Percentiles rank a stretch among this genome's conserved stretches.
These are phyloP conservation scores for Xenops minutus DNA, from an alignment of 2,797 vertebrate genomes.

Conservation along the genomic window DNA sequence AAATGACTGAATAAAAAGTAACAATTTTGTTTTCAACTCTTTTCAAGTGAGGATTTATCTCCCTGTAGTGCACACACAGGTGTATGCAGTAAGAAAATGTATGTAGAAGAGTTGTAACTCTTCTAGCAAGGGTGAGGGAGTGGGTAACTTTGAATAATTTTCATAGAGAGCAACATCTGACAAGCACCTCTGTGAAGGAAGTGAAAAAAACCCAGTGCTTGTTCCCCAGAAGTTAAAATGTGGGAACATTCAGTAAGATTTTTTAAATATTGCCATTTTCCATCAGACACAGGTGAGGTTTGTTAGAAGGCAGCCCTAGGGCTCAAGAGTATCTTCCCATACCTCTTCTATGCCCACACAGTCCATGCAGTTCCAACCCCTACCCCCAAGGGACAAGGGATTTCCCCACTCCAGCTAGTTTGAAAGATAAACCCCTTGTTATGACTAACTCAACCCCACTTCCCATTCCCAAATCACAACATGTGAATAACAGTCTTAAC, in stretches of 20 bases:
- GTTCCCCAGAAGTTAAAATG: neutral
- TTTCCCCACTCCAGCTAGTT: neutral
- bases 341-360: neutral
- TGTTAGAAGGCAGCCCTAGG: neutral
- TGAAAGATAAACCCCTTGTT: neutral
- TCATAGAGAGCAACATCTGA: neutral
- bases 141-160: neutral
- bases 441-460: neutral
- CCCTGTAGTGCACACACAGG: neutral
- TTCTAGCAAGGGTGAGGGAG: neutral
- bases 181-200: neutral
- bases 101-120: neutral
- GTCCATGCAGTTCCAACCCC: neutral
- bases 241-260: neutral
- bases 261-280: neutral
- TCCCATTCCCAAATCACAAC: neutral
- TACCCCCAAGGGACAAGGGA: fast-evolving
- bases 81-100: neutral
- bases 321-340: neutral
- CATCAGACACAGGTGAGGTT: neutral
- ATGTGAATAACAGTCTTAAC: neutral
- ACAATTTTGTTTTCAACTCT: neutral
- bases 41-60: neutral
- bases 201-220: neutral
- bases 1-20: neutral